phyloP scores from a whole-genome alignment of 2,797 vertebrate species.

The Phrynocephalus vlangalii region DNA sequence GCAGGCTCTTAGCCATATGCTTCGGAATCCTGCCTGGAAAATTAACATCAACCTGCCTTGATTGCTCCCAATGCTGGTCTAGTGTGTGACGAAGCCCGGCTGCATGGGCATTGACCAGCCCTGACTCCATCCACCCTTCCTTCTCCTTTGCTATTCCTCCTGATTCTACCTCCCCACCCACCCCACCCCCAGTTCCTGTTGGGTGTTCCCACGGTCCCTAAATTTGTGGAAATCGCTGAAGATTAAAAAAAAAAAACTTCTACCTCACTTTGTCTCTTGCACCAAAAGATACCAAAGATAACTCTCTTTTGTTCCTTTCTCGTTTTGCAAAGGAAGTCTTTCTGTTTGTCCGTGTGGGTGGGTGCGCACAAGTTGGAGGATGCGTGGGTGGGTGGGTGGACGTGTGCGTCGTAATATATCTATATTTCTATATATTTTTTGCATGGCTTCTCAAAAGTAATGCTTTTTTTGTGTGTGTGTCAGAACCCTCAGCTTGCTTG shows the following conservation, averaged over 20 bases:
- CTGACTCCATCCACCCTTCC: too few species aligned
- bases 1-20: background rate
- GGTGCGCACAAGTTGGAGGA: background rate
- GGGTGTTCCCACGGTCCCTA: background rate
- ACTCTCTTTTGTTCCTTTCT: slow-evolving; percentile 2
- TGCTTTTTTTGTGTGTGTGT: slow-evolving; percentile 1
- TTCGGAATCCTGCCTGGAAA: background rate
- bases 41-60: background rate
- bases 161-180: background rate
- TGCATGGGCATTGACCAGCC: too few species aligned
- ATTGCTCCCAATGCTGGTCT: background rate
- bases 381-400: background rate
- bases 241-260: background rate
- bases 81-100: too few species aligned
- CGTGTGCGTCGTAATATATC: slow-evolving; percentile 7
- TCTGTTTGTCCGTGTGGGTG: background rate
- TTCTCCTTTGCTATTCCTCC: background rate
- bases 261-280: slow-evolving; percentile 56
- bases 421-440: slow-evolving; percentile 28
- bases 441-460: slow-evolving; percentile 36
- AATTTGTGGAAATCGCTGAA: slow-evolving; percentile 24
- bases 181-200: background rate
- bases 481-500: slow-evolving; percentile 13
- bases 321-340: slow-evolving; percentile 17
- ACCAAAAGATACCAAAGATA: slow-evolving; percentile 52